Percentiles rank a stretch among this genome's conserved stretches.
Evolutionary conservation across 2,797 vertebrate genomes (phyloP).

Genomic region (Aulostomus chinensis): DNA sequence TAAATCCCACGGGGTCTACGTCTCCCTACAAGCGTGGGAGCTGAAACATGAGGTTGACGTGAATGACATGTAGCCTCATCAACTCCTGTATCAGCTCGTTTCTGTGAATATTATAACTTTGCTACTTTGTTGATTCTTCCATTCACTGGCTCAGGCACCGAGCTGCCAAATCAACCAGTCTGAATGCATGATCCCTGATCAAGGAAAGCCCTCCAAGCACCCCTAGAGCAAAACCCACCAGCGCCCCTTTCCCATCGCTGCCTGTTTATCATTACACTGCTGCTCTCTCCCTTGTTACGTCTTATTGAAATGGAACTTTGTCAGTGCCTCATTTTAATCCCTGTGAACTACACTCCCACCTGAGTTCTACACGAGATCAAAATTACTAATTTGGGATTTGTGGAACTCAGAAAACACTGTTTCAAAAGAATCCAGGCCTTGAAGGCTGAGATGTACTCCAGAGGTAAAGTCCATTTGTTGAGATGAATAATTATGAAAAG

Average conservation of each 20-base stretch:
- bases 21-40: too few species aligned
- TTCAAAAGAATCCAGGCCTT: slow-evolving; percentile 25
- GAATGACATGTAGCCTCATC: too few species aligned
- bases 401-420: slow-evolving; percentile 39
- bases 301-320: slow-evolving; percentile 68
- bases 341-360: too few species aligned
- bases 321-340: slow-evolving; percentile 60
- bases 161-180: slow-evolving; percentile 60
- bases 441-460: slow-evolving; percentile 15
- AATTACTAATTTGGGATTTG: slow-evolving; percentile 44
- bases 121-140: too few species aligned
- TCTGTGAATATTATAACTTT: too few species aligned
- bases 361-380: slow-evolving; percentile 40
- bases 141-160: slow-evolving; percentile 17
- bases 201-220: slow-evolving; percentile 57
- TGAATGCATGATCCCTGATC: slow-evolving; percentile 67
- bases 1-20: too few species aligned
- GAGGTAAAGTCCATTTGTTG: slow-evolving; percentile 32
- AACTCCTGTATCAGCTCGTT: too few species aligned
- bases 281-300: slow-evolving; percentile 46
- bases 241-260: slow-evolving; percentile 58
- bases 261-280: slow-evolving; percentile 66
- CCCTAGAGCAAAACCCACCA: slow-evolving; percentile 62
- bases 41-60: too few species aligned
- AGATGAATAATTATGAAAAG: slow-evolving; percentile 36